Conservation (phyloP, 2,888 invertebrate genomes). For the Agelastica alni region DNA sequence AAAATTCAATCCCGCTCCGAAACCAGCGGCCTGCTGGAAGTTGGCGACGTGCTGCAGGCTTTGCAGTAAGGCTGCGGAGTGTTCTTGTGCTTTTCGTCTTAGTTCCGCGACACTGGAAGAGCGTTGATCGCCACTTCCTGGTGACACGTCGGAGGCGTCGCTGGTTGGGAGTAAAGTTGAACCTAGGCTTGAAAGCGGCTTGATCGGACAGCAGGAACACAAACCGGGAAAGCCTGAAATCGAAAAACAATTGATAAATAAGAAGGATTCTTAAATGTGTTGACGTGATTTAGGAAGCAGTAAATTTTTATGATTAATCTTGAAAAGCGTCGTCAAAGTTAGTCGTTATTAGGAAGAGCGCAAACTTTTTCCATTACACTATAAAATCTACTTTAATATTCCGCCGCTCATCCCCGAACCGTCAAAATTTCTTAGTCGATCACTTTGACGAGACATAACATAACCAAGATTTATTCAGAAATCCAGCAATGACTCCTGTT, state of each 20-base stretch:
- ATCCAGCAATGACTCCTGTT: conserved; percentile 39
- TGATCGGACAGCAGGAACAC: conserved; percentile 80
- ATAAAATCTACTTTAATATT: neutral
- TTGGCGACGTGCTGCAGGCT: conserved; percentile 69
- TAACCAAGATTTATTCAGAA: conserved; percentile 38
- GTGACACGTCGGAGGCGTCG: conserved; percentile 53
- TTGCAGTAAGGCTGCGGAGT: conserved; percentile 85
- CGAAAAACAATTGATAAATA: no score
- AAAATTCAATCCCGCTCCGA: conserved; percentile 57
- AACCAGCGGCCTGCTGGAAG: conserved; percentile 64
- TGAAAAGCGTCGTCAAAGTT: no score
- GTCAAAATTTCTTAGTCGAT: neutral
- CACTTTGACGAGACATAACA: conserved; percentile 14
- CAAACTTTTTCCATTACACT: neutral
- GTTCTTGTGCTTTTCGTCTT: conserved; percentile 91
- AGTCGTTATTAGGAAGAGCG: neutral
- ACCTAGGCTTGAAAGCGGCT: conserved; percentile 57
- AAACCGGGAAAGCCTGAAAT: conserved; percentile 73
- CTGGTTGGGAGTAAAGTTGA: conserved; percentile 50
- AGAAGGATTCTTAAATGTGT: no score
- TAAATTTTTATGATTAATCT: no score
- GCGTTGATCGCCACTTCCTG: conserved; percentile 66
- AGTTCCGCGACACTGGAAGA: conserved; percentile 90
- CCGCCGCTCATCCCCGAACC: no score
- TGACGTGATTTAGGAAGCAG: no score